These are phyloP conservation scores for Xestia c-nigrum DNA, from an alignment of 2,888 invertebrate genomes.

Conservation along the genomic window DNA sequence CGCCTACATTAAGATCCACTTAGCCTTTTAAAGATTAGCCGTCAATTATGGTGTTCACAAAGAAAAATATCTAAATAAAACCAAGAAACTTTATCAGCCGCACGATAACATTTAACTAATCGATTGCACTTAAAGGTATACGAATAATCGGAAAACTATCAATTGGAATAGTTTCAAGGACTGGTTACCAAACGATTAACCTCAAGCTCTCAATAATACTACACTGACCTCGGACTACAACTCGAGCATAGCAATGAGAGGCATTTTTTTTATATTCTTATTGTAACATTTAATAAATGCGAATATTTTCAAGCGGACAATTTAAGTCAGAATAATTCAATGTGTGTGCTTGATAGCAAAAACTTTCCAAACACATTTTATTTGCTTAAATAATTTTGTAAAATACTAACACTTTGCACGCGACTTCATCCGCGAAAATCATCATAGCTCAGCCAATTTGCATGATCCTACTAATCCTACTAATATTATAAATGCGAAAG, in stretches of 20 bases:
- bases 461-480: too few relatives aligned
- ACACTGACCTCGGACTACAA: conserved; percentile 53
- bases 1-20: too few relatives aligned
- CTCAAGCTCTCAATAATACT: conserved; percentile 45
- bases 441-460: too few relatives aligned
- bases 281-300: conserved; percentile 10
- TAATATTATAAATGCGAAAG: too few relatives aligned
- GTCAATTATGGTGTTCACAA: neutral
- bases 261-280: neutral
- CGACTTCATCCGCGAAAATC: too few relatives aligned
- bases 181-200: conserved; percentile 34
- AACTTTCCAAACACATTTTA: conserved; percentile 12
- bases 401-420: too few relatives aligned
- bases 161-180: conserved; percentile 45
- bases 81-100: conserved; percentile 23
- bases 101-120: conserved; percentile 11
- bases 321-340: neutral
- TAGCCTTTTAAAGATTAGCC: neutral
- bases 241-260: conserved; percentile 53
- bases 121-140: conserved; percentile 23
- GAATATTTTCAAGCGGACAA: conserved; percentile 7
- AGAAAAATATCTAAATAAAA: neutral
- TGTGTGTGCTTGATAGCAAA: neutral
- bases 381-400: neutral
- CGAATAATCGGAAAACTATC: conserved; percentile 39